Evolutionary conservation across 23 tunicate genomes (phyloP), one percentile per base, ranked within the genome.

Genomic region (Clavelina lepadiformis): DNA sequence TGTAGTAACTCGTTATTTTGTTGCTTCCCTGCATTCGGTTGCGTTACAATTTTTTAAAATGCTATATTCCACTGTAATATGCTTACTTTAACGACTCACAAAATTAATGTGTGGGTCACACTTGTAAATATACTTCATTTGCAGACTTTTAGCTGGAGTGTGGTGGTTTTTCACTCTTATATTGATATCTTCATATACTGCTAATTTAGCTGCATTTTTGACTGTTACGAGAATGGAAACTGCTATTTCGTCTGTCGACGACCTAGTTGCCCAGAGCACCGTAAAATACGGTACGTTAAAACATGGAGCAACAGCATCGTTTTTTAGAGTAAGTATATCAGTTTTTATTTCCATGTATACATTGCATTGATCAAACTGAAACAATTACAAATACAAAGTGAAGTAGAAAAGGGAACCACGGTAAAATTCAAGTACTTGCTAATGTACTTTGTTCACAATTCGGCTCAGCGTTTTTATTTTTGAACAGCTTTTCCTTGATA

Each of bases 131-230:
- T 57, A 19, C 23, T 3, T 61, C 5, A 29, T 50, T 36, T 37
- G 7, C 58, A 80, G 83, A 51, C 54, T 85, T 5, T 38, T 85
- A 4, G 83, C 83, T 35, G 81, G 85, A 5, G 75, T 78, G 18
- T 85, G 94, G 94, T 85, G 94, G 94, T 85, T 85, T 62, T 85
- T 85, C 44, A 85, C 71, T 29, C 55, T 85, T 18, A 73, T 85
- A 2, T 46, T 85, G 45, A 73, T 85, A 1, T 78, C 85, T 28
- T 72, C 81, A 28, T 85, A 85, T 70, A 85, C 94, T 1, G 94
- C 94, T 13, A 85, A 85, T 50, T 52, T 85, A 27, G 94, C 94
- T 34, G 94, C 94, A 8, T 85, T 85, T 70, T 45, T 85, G n/a
- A 85, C 94, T 32, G 94, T 85, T 28, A 85, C 79, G 2, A 65